A percentile compares a stretch with the other conserved stretches of the same genome.
phyloP scores from a whole-genome alignment of 2,113 vertebrate species.

The Lophura nycthemera region DNA sequence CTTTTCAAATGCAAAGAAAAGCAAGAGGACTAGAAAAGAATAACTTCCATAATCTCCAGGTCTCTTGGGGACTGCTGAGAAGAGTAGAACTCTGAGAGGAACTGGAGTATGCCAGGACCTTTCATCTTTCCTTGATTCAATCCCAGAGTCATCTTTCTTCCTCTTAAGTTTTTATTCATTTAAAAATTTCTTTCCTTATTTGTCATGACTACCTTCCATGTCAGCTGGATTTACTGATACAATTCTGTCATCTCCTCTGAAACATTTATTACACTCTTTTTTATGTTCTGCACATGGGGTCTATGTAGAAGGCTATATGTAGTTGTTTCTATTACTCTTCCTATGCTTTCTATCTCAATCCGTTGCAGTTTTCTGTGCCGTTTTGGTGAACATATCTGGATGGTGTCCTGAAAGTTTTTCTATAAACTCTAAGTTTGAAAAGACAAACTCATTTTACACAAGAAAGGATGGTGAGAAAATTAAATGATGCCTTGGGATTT shows the following conservation, averaged over 20 bases:
- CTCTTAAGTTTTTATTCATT: background rate
- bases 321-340: background rate
- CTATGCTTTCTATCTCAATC: background rate
- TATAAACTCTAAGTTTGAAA: background rate
- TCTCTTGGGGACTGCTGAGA: background rate
- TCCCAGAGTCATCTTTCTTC: background rate
- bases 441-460: background rate
- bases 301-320: fast-evolving
- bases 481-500: background rate
- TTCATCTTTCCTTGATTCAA: background rate
- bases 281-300: background rate
- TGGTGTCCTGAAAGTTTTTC: background rate
- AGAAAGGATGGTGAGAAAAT: background rate
- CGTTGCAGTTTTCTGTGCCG: background rate
- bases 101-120: background rate
- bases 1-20: background rate
- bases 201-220: background rate
- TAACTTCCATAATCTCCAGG: background rate
- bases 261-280: background rate
- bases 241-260: background rate
- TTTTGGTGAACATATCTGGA: background rate
- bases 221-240: background rate
- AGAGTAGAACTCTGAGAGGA: background rate
- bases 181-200: background rate
- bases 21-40: background rate